These are phyloP conservation scores for Periparus ater DNA, from an alignment of 2,797 vertebrate species.

Conservation along the genomic window DNA sequence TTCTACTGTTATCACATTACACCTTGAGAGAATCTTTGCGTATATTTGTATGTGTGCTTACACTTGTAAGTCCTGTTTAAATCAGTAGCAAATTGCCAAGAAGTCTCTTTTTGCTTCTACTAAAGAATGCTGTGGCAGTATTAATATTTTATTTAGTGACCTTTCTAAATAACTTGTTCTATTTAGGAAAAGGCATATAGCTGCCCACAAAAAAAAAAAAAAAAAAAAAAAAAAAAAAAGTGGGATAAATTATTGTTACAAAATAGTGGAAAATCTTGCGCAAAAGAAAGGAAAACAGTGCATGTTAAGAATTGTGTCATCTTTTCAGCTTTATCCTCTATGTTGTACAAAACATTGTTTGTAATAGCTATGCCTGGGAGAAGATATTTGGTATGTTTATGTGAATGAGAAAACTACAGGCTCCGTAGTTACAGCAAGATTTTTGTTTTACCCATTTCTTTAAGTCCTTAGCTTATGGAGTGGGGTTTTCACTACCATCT, in stretches of 20 bases:
- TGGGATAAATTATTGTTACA: background rate
- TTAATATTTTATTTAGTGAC: background rate
- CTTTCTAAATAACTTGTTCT: background rate
- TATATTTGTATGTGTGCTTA: background rate
- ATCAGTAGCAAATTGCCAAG: background rate
- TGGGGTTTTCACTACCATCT: background rate
- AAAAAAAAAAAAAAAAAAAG: accelerated
- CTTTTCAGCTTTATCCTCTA: background rate
- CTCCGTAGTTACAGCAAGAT: background rate
- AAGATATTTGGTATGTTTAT: background rate
- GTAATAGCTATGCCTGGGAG: background rate
- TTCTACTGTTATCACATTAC: background rate
- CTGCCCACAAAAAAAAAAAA: background rate
- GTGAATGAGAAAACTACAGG: background rate
- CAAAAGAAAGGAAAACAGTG: accelerated
- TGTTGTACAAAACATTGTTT: background rate
- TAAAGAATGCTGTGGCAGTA: background rate
- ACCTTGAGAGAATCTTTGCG: background rate
- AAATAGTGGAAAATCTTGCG: background rate
- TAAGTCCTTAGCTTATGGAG: background rate
- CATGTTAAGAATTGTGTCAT: background rate
- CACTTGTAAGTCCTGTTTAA: background rate
- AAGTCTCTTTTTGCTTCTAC: background rate
- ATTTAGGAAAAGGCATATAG: background rate
- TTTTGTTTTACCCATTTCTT: background rate